phyloP scores from a whole-genome alignment of 2,797 vertebrate genomes.

The Zenarchopterus dispar region DNA sequence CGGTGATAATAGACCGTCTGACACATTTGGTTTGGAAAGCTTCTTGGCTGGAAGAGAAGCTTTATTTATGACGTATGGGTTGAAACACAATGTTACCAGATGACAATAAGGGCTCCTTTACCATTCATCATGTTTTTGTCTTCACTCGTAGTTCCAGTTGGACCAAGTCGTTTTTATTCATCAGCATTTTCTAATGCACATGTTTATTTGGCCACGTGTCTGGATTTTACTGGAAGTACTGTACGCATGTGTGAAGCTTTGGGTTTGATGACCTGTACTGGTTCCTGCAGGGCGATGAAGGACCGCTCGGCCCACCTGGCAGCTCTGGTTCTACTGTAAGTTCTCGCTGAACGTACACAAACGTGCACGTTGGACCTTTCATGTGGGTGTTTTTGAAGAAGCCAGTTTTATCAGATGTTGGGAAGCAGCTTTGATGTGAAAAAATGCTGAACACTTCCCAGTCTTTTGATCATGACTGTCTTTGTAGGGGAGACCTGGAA shows the following conservation, averaged over 20 bases:
- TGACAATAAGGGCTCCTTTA: neutral
- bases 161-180: neutral
- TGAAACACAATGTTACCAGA: neutral
- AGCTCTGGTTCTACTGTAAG: constrained; percentile 88
- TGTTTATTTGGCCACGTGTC: neutral
- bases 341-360: constrained; percentile 1
- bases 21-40: neutral
- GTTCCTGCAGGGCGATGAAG: constrained; percentile 91
- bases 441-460: neutral
- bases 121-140: neutral
- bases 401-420: neutral
- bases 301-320: constrained; percentile 88
- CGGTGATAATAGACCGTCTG: neutral
- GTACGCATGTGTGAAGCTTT: neutral
- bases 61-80: neutral
- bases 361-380: constrained; percentile 2
- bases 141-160: neutral
- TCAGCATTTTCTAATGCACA: neutral
- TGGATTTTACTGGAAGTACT: neutral
- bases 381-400: constrained; percentile 9
- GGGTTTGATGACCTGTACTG: constrained; percentile 17
- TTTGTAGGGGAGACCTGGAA: constrained; percentile 89
- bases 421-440: constrained; percentile 24
- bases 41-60: neutral
- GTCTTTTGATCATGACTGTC: constrained; percentile 12